phyloP scores from a whole-genome alignment of 2,113 vertebrate genomes.

The Varanus salvator region DNA sequence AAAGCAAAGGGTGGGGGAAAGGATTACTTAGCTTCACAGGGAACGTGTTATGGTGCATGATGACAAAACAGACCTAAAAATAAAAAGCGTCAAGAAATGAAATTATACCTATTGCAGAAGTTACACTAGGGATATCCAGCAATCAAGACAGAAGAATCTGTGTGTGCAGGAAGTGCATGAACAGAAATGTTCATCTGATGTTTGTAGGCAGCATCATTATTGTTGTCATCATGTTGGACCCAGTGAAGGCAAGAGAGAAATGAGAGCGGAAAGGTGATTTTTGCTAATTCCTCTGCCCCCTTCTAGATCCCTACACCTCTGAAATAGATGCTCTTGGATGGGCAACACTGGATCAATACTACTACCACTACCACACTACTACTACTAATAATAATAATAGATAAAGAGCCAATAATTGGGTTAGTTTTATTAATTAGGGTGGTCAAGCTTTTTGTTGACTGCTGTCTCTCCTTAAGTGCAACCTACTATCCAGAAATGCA shows the following conservation, averaged over 20 bases:
- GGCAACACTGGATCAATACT: not conserved
- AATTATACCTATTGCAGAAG: conserved; percentile 15
- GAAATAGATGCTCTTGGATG: not conserved
- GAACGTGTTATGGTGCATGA: not conserved
- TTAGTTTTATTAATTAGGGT: not conserved
- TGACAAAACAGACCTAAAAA: conserved; percentile 31
- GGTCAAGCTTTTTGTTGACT: not conserved
- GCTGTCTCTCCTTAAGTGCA: not conserved
- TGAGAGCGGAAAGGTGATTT: not conserved
- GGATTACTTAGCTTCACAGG: conserved; percentile 19
- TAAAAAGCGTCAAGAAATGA: conserved; percentile 34
- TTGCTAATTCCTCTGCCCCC: too few species aligned
- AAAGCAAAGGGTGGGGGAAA: conserved; percentile 7
- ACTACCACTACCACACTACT: too few species aligned
- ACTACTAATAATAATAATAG: too few species aligned
- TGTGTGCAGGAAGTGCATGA: not conserved
- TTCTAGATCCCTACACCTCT: not conserved
- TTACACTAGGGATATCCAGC: not conserved
- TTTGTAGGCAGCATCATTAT: not conserved
- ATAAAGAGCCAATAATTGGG: not conserved
- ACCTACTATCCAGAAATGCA: not conserved
- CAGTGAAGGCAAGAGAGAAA: not conserved
- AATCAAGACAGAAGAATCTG: not conserved
- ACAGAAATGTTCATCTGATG: conserved; percentile 10
- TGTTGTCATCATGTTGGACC: too few species aligned